Evolutionary conservation across 1,140 invertebrate genomes (phyloP), one percentile per base, ranked within the genome.

Genomic region (Apocrypta bakeri): DNA sequence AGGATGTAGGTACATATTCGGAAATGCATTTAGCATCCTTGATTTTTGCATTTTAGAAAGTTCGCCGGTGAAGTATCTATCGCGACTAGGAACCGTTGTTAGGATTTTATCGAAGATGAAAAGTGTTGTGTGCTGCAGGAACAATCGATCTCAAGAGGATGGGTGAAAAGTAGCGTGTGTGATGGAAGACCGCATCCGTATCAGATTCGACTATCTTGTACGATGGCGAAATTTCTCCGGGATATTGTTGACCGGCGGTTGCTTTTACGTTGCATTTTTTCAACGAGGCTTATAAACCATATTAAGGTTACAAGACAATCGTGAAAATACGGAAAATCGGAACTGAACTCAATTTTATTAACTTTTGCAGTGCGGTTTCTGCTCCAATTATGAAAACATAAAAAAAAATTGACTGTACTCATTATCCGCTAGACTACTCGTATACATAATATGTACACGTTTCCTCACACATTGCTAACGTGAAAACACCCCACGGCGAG

Each of bases 1-100:
- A 74, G 27, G 17, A 24, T 1, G 21, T 2, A 11, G 17, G 63
- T 21, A 29, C 31, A 29, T 56, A 56, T 56, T 74, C n/a, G 63
- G 56, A 75, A 74, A 33, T 25, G 27, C 11, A 40, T 73, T n/a
- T 27, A 74, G 25, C 31, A 68, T 68, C 42, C 40, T 64, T 33
- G 17, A 77, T 76, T 77, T 73, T 82, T 75, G 27, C 63, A 82
- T 76, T 72, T 75, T 76, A 82, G 81, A 82, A 82, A 82, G 81
- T 77, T 7, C 40, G 12, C 14, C 64, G 3, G 25, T 21, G 48
- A 48, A 0, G 21, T 21, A 48, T 48, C 42, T 48, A 12, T 6
- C 48, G 48, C 17, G 17, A 48, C 42, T 2, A 56, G 42, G 14
- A 29, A 37, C 63, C 33, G 33, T 63, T 42, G 56, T 42, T 17